Conservation (phyloP, 2,888 invertebrate genomes). For the Stenolophus ochropezus region DNA sequence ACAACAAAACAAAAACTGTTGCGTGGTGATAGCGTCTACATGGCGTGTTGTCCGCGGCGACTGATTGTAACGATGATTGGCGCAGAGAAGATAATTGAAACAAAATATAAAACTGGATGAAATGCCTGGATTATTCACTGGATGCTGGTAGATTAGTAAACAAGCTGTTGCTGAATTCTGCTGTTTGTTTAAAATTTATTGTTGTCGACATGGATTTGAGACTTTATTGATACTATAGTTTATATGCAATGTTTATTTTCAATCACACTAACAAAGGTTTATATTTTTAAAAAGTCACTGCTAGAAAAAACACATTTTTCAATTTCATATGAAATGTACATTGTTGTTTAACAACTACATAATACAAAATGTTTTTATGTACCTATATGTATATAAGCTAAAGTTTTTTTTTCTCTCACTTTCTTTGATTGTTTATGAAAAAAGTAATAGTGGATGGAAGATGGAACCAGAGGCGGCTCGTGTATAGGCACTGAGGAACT, state of each 20-base stretch:
- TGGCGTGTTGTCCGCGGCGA: not conserved
- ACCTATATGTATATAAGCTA: too few relatives aligned
- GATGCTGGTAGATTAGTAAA: slow-evolving; percentile 17
- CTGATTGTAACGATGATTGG: slow-evolving; percentile 4
- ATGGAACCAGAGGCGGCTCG: too few relatives aligned
- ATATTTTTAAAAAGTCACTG: not conserved
- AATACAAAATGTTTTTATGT: too few relatives aligned
- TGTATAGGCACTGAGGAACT: too few relatives aligned
- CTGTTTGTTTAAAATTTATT: slow-evolving; percentile 29
- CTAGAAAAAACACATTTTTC: too few relatives aligned
- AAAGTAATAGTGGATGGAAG: too few relatives aligned
- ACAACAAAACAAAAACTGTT: not conserved
- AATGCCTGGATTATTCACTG: slow-evolving; percentile 1
- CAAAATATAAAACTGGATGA: slow-evolving; percentile 27
- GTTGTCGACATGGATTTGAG: slow-evolving; percentile 2
- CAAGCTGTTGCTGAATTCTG: slow-evolving; percentile 4
- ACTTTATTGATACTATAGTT: slow-evolving; percentile 6
- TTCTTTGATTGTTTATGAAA: too few relatives aligned
- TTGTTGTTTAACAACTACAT: too few relatives aligned
- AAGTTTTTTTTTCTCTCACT: too few relatives aligned
- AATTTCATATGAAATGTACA: too few relatives aligned
- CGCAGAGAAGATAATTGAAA: slow-evolving; percentile 21
- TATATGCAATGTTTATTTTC: not conserved
- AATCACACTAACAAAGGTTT: not conserved
- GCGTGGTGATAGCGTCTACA: not conserved